Percentiles rank a stretch among this genome's conserved stretches.
phyloP scores from a whole-genome alignment of 2,797 vertebrate genomes.

The Bradypus variegatus region DNA sequence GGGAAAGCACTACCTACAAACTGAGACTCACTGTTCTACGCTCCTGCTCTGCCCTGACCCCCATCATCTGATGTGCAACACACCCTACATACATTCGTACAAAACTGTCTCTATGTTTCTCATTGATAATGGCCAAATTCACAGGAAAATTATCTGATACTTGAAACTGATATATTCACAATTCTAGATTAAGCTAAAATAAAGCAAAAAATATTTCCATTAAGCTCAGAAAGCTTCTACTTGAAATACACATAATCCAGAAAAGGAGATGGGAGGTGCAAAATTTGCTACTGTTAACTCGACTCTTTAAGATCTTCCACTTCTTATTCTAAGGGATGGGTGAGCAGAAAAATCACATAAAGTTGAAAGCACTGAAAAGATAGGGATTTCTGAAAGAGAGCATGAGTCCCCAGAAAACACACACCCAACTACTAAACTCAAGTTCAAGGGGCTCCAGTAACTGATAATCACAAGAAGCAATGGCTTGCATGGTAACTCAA shows the following conservation, averaged over 20 bases:
- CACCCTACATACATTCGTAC: not conserved
- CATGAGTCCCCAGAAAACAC: not conserved
- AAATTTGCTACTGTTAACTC: not conserved
- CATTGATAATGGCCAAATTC: not conserved
- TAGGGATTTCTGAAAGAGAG: not conserved
- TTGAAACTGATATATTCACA: not conserved
- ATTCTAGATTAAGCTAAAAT: not conserved
- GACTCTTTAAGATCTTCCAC: not conserved
- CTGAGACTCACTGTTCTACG: not conserved
- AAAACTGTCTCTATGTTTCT: not conserved
- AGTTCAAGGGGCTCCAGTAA: not conserved
- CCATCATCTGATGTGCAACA: not conserved
- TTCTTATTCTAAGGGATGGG: not conserved
- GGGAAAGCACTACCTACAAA: not conserved
- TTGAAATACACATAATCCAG: not conserved
- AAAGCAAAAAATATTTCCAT: too few relatives aligned
- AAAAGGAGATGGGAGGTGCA: not conserved
- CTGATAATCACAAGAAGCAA: not conserved
- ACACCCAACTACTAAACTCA: too few relatives aligned
- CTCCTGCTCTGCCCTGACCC: not conserved
- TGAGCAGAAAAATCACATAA: not conserved
- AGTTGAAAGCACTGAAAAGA: not conserved
- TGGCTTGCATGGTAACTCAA: rapidly evolving
- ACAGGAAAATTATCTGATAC: not conserved
- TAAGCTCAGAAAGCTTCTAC: not conserved